Evolutionary conservation across 2,113 vertebrate species (phyloP).

Genomic region (Ctenomys sociabilis): DNA sequence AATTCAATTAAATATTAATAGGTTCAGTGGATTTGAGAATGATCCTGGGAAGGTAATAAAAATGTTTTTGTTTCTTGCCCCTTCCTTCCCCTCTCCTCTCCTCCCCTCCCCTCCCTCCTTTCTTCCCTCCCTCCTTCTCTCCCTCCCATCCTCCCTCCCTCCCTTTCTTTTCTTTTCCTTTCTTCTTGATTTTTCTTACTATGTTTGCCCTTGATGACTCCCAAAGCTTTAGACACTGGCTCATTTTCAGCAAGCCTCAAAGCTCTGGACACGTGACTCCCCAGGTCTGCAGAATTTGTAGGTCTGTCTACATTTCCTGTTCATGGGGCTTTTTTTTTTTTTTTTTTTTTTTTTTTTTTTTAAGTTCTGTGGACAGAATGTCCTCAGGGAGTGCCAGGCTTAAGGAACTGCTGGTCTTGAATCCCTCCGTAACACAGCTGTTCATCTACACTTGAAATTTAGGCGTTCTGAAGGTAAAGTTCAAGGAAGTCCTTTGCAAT

Average conservation of each 20-base stretch:
- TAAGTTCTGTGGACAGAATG: slow-evolving; percentile 46
- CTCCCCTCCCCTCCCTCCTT: background rate
- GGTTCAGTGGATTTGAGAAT: slow-evolving; percentile 36
- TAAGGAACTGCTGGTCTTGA: background rate
- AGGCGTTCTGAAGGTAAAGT: slow-evolving; percentile 21
- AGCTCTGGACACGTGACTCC: slow-evolving; percentile 56
- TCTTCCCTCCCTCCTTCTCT: background rate
- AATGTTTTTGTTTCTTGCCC: slow-evolving; percentile 64
- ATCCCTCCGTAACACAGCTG: background rate
- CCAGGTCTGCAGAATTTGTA: slow-evolving; percentile 56
- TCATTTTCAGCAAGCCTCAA: slow-evolving; percentile 67
- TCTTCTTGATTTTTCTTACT: slow-evolving; percentile 35
- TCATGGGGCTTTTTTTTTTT: slow-evolving; percentile 52
- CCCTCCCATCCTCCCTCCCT: background rate
- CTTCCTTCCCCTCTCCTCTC: background rate
- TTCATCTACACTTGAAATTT: background rate
- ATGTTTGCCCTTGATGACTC: slow-evolving; percentile 70
- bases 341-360: slow-evolving; percentile 49
- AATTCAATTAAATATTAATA: slow-evolving; percentile 59
- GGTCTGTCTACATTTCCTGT: slow-evolving; percentile 61
- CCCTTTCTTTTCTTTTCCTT: too few species aligned
- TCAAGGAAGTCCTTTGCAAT: background rate
- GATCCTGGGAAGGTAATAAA: slow-evolving; percentile 34
- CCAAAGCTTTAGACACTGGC: slow-evolving; percentile 67
- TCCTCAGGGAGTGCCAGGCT: slow-evolving; percentile 38